Evolutionary conservation across 2,113 vertebrate species (phyloP).

Genomic region (Xenus cinereus): DNA sequence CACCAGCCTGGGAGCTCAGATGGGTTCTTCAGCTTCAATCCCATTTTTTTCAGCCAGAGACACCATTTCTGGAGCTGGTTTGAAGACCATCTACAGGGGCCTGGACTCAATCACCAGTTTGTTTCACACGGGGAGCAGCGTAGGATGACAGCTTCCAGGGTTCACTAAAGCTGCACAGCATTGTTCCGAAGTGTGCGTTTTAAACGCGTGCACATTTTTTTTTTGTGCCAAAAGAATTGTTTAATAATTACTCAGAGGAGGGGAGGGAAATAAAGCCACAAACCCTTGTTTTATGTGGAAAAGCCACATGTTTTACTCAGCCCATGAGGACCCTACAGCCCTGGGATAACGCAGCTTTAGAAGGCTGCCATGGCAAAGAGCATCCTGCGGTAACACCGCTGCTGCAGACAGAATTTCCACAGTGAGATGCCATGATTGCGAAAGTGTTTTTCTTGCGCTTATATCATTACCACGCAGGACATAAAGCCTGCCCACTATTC

Average conservation of each 20-base stretch:
- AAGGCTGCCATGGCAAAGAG: background rate
- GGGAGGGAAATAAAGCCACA: constrained; percentile 23
- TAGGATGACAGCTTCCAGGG: background rate
- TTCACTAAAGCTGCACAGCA: background rate
- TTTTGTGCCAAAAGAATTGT: background rate
- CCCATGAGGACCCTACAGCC: background rate
- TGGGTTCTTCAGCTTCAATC: background rate
- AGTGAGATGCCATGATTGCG: background rate
- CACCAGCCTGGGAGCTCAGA: background rate
- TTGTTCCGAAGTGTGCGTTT: constrained; percentile 9
- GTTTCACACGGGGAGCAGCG: background rate
- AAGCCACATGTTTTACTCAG: constrained; percentile 19
- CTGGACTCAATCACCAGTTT: constrained; percentile 2
- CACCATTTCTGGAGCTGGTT: background rate
- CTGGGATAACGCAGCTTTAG: background rate
- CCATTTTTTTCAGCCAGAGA: background rate
- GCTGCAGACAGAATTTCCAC: constrained; percentile 10
- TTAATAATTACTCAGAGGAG: constrained; percentile 27
- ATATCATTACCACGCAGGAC: background rate
- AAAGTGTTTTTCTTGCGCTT: background rate
- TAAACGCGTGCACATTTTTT: background rate
- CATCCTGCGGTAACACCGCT: background rate
- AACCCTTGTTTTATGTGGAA: constrained; percentile 27
- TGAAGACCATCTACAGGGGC: background rate
- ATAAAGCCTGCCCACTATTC: background rate